Conservation (phyloP, 2,888 invertebrate species). For the Marasmarcha lunaedactyla region DNA sequence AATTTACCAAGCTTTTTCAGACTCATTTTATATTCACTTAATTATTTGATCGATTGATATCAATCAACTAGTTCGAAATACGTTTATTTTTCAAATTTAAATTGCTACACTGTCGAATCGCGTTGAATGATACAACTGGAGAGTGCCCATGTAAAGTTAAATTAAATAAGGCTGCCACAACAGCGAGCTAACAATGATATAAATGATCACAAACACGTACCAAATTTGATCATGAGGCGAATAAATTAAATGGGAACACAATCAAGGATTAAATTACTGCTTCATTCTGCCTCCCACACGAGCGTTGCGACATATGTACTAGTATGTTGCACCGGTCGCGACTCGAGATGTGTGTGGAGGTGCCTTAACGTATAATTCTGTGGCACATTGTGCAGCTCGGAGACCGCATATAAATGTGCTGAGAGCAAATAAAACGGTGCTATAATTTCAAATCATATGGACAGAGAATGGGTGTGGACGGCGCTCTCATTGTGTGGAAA, state of each 20-base stretch:
- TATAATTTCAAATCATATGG: constrained; percentile 72
- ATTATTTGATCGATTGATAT: neutral
- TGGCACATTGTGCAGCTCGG: constrained; percentile 58
- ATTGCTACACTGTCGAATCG: no score
- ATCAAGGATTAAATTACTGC: constrained; percentile 67
- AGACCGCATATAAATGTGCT: constrained; percentile 66
- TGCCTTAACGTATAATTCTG: constrained; percentile 59
- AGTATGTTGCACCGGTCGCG: constrained; percentile 39
- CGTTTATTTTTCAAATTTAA: no score
- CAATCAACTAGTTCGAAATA: no score
- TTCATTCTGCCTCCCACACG: constrained; percentile 63
- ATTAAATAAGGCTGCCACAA: constrained; percentile 33
- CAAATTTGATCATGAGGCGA: constrained; percentile 63
- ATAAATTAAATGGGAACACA: constrained; percentile 67
- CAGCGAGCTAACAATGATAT: constrained; percentile 31
- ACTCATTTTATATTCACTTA: constrained; percentile 12
- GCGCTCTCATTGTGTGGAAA: constrained; percentile 71
- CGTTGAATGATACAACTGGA: constrained; percentile 5
- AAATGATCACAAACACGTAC: constrained; percentile 57
- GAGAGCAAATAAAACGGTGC: constrained; percentile 70
- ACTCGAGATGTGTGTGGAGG: constrained; percentile 42
- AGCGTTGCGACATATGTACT: constrained; percentile 51
- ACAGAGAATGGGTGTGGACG: constrained; percentile 72
- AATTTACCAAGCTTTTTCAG: constrained; percentile 21
- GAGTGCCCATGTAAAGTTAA: constrained; percentile 27